Conservation (phyloP, 2,797 vertebrate genomes). For the Orientallactaga sibirica region DNA sequence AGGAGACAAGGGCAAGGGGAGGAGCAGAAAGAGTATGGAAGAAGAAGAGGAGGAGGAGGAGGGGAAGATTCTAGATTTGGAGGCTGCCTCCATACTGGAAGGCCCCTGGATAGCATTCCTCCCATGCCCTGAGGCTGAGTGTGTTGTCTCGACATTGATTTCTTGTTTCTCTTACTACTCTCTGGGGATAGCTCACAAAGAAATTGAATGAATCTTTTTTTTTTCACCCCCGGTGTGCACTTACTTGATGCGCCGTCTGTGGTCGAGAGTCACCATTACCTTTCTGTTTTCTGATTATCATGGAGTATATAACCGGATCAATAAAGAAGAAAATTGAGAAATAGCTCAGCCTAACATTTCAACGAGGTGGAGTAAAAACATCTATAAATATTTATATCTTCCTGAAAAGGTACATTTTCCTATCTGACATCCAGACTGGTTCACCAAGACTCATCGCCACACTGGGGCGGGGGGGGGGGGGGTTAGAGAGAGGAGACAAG, state of each 20-base stretch:
- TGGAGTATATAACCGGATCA: conserved; percentile 60
- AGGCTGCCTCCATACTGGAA: background rate
- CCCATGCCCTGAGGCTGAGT: background rate
- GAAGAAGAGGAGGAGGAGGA: background rate
- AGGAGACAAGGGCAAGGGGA: background rate
- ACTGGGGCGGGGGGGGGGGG: background rate
- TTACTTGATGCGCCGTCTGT: conserved; percentile 54
- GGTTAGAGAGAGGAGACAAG: background rate
- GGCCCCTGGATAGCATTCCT: background rate
- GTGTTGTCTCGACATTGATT: conserved; percentile 57
- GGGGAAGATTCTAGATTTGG: background rate
- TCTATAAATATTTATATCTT: conserved; percentile 76
- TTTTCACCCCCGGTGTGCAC: background rate
- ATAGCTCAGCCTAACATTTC: conserved; percentile 56
- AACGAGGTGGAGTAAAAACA: conserved; percentile 49
- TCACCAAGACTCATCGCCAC: background rate
- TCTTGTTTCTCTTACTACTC: conserved; percentile 60
- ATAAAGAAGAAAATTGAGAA: conserved; percentile 68
- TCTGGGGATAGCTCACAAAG: conserved; percentile 53
- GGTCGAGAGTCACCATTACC: conserved; percentile 47
- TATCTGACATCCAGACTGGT: conserved; percentile 59
- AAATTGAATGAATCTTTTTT: conserved; percentile 29
- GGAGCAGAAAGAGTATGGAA: background rate
- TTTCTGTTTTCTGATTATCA: conserved; percentile 66
- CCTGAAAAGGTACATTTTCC: conserved; percentile 49